These are phyloP conservation scores for Phyllostomus discolor DNA, from an alignment of 2,113 vertebrate species.

Conservation along the genomic window DNA sequence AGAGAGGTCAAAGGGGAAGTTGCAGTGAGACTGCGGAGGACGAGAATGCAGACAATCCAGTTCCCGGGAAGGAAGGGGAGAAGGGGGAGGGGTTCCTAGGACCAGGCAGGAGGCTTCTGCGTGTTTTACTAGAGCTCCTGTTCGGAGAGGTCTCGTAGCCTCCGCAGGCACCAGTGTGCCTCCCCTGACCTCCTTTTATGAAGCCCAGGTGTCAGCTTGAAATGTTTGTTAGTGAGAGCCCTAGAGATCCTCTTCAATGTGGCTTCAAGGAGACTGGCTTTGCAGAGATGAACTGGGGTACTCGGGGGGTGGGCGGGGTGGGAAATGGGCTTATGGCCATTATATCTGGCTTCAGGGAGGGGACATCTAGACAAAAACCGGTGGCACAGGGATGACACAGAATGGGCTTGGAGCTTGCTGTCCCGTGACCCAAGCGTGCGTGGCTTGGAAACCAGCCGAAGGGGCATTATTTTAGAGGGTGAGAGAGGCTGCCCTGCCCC, in stretches of 20 bases:
- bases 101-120: too few relatives aligned
- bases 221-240: not conserved
- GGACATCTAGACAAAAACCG: not conserved
- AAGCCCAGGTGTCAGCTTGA: not conserved
- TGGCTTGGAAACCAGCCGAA: not conserved
- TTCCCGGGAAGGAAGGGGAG: not conserved
- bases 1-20: not conserved
- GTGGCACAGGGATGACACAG: not conserved
- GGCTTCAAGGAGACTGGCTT: not conserved
- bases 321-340: not conserved
- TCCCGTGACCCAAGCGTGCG: not conserved
- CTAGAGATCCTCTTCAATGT: not conserved
- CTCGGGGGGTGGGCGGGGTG: not conserved
- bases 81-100: too few relatives aligned
- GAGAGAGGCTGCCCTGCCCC: not conserved
- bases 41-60: not conserved
- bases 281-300: not conserved
- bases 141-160: not conserved
- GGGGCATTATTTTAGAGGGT: not conserved
- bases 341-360: too few relatives aligned
- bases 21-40: not conserved
- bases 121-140: not conserved
- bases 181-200: not conserved
- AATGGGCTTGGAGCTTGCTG: not conserved
- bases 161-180: rapidly evolving